A percentile compares a stretch with the other conserved stretches of the same genome.
Conservation (phyloP, 2,113 vertebrate species). For the Erythrocebus patas region DNA sequence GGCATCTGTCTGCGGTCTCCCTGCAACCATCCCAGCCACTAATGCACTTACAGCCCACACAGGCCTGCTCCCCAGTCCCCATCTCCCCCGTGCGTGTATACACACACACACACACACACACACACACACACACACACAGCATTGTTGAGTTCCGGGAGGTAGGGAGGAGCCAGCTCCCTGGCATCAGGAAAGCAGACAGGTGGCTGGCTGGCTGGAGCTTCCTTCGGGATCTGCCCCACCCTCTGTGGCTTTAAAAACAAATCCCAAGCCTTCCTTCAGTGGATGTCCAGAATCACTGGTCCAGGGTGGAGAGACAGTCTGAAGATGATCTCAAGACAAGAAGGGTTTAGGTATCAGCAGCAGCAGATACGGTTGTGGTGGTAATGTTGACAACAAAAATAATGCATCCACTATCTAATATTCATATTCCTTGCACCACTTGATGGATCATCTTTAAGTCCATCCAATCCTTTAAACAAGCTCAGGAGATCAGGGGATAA, state of each 20-base stretch:
- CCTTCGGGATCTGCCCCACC: neutral
- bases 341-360: neutral
- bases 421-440: neutral
- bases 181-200: neutral
- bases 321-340: neutral
- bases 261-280: neutral
- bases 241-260: neutral
- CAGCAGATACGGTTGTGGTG: neutral
- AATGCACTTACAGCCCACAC: neutral
- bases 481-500: neutral
- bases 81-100: accelerated
- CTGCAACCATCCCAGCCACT: neutral
- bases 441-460: neutral
- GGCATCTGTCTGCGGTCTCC: conserved; percentile 42
- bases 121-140: neutral
- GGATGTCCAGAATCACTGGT: neutral
- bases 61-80: neutral
- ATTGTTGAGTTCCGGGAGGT: neutral
- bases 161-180: neutral
- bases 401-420: neutral
- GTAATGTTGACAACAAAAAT: neutral
- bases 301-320: neutral
- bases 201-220: neutral
- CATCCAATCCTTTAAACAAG: neutral
- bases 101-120: too few species aligned